phyloP scores from a whole-genome alignment of 2,113 vertebrate genomes.

The Pluvialis apricaria region DNA sequence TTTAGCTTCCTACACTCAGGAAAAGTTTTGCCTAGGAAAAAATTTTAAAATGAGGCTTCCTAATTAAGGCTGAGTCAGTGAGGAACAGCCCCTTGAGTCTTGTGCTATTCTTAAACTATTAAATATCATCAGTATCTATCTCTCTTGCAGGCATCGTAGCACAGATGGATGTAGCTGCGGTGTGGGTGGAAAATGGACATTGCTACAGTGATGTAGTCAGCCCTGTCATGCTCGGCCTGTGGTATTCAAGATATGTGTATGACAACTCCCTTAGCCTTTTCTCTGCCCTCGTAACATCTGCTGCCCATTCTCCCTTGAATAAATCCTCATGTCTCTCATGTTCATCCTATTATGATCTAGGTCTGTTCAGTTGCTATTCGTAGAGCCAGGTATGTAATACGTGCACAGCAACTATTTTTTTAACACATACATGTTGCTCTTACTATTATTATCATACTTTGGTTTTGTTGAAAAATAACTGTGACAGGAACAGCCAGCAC shows the following conservation, averaged over 20 bases:
- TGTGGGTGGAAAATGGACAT: not conserved
- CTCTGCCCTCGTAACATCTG: accelerated
- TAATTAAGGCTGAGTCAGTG: not conserved
- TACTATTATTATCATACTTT: not conserved
- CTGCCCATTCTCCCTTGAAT: not conserved
- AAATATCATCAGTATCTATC: not conserved
- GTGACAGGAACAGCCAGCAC: not conserved
- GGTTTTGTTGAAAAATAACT: not conserved
- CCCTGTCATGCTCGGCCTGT: not conserved
- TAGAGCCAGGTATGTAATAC: not conserved
- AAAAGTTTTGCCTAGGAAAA: not conserved
- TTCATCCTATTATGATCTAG: not conserved
- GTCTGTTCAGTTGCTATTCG: not conserved
- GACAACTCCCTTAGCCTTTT: not conserved
- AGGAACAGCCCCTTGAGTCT: not conserved
- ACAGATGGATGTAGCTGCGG: not conserved
- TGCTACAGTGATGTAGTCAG: not conserved
- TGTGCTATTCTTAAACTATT: not conserved
- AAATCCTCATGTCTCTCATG: not conserved
- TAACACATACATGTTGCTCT: not conserved
- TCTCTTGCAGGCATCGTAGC: not conserved
- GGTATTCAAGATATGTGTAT: not conserved
- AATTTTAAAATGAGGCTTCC: not conserved
- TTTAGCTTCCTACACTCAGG: not conserved
- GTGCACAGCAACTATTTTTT: not conserved